phyloP scores from a whole-genome alignment of 1,140 invertebrate species.

The Chelonus insularis region DNA sequence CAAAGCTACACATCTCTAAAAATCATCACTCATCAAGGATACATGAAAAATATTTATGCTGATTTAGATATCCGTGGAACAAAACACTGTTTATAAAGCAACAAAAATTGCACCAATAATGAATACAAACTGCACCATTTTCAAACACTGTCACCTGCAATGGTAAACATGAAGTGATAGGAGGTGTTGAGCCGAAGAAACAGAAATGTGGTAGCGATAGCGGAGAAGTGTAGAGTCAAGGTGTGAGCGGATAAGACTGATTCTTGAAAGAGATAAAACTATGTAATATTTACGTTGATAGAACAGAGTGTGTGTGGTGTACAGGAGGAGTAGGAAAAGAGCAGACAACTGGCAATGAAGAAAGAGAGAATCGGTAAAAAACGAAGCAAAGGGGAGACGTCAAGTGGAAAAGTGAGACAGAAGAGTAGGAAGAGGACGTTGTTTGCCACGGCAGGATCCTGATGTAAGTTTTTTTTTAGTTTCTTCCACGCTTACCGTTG shows the following conservation, averaged over 20 bases:
- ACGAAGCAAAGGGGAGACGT: not conserved
- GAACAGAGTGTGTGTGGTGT: not conserved
- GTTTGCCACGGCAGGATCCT: constrained; percentile 35
- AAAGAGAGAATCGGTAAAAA: not conserved
- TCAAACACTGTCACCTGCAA: too few relatives aligned
- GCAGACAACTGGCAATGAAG: constrained; percentile 3
- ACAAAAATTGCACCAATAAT: too few relatives aligned
- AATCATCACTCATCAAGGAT: too few relatives aligned
- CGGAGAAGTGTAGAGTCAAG: not conserved
- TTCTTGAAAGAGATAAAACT: not conserved
- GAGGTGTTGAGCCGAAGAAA: not conserved
- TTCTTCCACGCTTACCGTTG: constrained; percentile 45
- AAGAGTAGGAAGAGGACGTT: constrained; percentile 31
- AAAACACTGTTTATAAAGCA: too few relatives aligned
- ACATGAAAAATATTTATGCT: too few relatives aligned
- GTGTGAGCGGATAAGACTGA: not conserved
- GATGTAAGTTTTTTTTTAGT: constrained; percentile 5
- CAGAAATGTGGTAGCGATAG: not conserved
- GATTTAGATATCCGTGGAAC: too few relatives aligned
- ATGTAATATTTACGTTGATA: not conserved
- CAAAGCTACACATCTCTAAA: too few relatives aligned
- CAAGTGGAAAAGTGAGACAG: constrained; percentile 27
- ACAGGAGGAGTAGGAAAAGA: not conserved
- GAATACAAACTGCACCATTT: too few relatives aligned
- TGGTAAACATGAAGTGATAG: too few relatives aligned